Evolutionary conservation across 2,888 invertebrate genomes (phyloP), one percentile per base, ranked within the genome.

Genomic region (Drosophila villosipedis): DNA sequence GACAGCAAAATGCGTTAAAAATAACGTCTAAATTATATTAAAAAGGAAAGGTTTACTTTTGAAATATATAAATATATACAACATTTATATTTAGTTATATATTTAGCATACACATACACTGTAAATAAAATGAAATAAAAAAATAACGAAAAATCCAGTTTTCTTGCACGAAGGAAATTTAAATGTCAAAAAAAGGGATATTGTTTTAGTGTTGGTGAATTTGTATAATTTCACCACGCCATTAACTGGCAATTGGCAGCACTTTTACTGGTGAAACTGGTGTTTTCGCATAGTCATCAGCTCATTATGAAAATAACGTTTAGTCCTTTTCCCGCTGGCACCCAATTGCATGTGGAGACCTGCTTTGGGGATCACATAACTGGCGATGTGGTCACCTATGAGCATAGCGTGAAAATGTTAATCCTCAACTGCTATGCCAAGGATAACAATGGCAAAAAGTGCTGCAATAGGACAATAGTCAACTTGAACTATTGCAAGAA

Each of bases 21-120:
- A 49, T 37, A 73, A 50, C 70, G 72, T 79, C 67, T 72, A 70
- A 73, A 68, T 73, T 69, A 79, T 72, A 81, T 73, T 64, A 69
- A 79, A 62, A 72, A 83, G 83, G 83, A 85, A 82, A 71, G 77
- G 84, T 89, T 89, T 89, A 85, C 82, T 85, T 85, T 89, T 89
- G 89, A 83, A 88, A 83, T 66, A 76, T 76, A 76, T 66, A 75
- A 75, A 80, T 79, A 83, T 73, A 85, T 83, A 82, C 82, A 89
- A 91, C 83, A 91, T 89, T 89, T 92, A 91, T 91, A 89, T 90
- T 89, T 91, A 91, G 86, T 89, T 82, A 91, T 91, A 91, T 89
- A 91, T 85, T 78, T 78, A 78, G 80, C 78, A 78, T 91, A 84
- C 80, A 89, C 84, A 82, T 88, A 90, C 80, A 91, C 83, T 91